Conservation (phyloP, 2,888 invertebrate species). For the Eilema griseolum region DNA sequence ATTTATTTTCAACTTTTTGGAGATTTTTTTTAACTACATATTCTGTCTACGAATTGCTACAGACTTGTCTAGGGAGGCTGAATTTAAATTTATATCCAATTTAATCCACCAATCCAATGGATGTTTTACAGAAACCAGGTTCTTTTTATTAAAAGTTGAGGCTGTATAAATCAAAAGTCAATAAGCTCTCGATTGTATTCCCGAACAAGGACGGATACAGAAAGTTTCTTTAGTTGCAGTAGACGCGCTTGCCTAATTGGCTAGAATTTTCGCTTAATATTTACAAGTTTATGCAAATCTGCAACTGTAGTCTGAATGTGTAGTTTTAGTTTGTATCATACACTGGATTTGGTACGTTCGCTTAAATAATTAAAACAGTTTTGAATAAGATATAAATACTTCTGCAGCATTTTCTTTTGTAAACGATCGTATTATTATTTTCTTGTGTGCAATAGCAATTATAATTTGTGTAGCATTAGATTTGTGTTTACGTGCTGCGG, state of each 20-base stretch:
- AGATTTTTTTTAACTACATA: too few relatives aligned
- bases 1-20: too few relatives aligned
- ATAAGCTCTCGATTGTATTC: slow-evolving; percentile 72
- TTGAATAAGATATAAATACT: slow-evolving; percentile 31
- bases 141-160: slow-evolving; percentile 42
- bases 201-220: slow-evolving; percentile 61
- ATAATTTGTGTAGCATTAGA: too few relatives aligned
- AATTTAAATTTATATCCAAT: slow-evolving; percentile 14
- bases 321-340: slow-evolving; percentile 53
- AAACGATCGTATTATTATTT: not conserved
- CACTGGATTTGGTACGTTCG: slow-evolving; percentile 60
- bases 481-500: too few relatives aligned
- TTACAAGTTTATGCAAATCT: slow-evolving; percentile 69
- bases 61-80: too few relatives aligned
- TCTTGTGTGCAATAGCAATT: too few relatives aligned
- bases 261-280: slow-evolving; percentile 75
- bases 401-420: slow-evolving; percentile 5
- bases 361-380: slow-evolving; percentile 58
- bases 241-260: slow-evolving; percentile 78
- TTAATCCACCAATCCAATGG: slow-evolving; percentile 25
- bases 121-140: slow-evolving; percentile 24
- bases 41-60: not conserved
- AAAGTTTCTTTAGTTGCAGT: slow-evolving; percentile 71
- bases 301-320: slow-evolving; percentile 69
- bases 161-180: slow-evolving; percentile 70